Conservation (phyloP, 2,797 vertebrate species). For the Pseudochirops corinnae region DNA sequence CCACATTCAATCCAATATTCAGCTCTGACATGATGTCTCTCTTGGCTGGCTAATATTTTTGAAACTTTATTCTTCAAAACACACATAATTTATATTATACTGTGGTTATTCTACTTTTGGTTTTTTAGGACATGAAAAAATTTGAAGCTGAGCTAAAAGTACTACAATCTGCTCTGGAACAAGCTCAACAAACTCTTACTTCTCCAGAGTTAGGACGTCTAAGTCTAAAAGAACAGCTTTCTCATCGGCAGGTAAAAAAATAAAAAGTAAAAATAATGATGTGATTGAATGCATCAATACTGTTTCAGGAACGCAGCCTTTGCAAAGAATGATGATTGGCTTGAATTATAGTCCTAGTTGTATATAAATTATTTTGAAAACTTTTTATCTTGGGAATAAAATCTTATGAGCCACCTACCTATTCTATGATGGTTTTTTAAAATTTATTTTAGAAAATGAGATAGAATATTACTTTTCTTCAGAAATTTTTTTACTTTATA, state of each 20-base stretch:
- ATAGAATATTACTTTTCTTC: not conserved
- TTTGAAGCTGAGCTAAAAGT: conserved; percentile 94
- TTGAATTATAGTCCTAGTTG: not conserved
- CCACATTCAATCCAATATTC: not conserved
- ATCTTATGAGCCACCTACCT: not conserved
- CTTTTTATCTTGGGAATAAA: not conserved
- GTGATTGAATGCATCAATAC: rapidly evolving
- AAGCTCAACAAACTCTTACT: conserved; percentile 92
- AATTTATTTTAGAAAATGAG: not conserved
- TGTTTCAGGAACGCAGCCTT: not conserved
- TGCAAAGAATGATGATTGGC: conserved; percentile 17
- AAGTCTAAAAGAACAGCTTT: conserved; percentile 96
- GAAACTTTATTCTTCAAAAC: not conserved
- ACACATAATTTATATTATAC: not conserved
- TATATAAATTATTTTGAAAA: not conserved
- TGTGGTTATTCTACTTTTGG: not conserved
- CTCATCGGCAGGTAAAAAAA: conserved; percentile 93
- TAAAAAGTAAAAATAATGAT: not conserved
- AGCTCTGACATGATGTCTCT: not conserved
- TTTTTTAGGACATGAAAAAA: conserved; percentile 92
- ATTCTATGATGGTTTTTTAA: not conserved
- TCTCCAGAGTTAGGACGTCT: conserved; percentile 95
- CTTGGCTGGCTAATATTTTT: not conserved
- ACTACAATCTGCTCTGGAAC: conserved; percentile 92
- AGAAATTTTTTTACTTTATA: not conserved